Evolutionary conservation across 2,113 vertebrate species (phyloP).

Genomic region (Suricata suricatta): DNA sequence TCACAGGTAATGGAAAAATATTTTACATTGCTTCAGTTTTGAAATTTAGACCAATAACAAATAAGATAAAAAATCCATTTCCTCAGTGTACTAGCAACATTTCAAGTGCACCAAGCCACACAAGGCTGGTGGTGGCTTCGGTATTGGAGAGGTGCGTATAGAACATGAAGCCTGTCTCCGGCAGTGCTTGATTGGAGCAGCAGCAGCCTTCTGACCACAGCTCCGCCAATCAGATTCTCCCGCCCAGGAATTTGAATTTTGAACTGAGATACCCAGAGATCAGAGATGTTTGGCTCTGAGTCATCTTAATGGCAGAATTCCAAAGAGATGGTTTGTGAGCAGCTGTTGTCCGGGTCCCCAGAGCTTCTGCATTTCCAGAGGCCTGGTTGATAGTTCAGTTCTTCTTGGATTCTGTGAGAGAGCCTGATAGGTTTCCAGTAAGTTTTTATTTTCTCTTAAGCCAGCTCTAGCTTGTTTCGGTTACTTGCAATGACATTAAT

Average conservation of each 20-base stretch:
- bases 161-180: background rate
- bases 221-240: constrained; percentile 15
- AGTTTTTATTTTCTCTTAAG: background rate
- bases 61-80: constrained; percentile 1
- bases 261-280: constrained; percentile 1
- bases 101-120: background rate
- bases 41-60: constrained; percentile 20
- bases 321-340: constrained; percentile 33
- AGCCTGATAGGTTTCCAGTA: background rate
- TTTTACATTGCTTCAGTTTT: background rate
- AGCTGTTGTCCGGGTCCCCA: constrained; percentile 40
- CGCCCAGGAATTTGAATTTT: constrained; percentile 43
- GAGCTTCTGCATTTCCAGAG: constrained; percentile 6
- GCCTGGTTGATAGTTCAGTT: background rate
- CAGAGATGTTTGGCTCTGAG: background rate
- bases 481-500: constrained; percentile 21
- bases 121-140: background rate
- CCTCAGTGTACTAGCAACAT: background rate
- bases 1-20: background rate
- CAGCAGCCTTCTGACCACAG: background rate
- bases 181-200: background rate
- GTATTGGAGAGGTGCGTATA: background rate
- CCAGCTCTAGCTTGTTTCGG: constrained; percentile 1
- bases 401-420: background rate
- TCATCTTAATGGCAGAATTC: constrained; percentile 52